Evolutionary conservation across 2,113 vertebrate genomes (phyloP).

Genomic region (Toxostoma redivivum): DNA sequence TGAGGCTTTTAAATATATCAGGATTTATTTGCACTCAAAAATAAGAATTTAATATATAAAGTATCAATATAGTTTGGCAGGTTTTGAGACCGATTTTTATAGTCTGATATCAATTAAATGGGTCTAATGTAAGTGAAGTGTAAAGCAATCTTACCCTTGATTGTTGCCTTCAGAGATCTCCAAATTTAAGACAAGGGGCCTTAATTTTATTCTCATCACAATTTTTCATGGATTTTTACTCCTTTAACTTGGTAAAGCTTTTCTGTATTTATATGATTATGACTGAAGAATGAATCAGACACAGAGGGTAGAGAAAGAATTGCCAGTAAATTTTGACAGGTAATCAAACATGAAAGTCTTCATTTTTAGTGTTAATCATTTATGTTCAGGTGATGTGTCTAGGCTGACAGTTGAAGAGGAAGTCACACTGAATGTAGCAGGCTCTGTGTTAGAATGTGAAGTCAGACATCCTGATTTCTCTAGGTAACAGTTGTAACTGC

Average conservation of each 20-base stretch:
- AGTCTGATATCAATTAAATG: conserved; percentile 13
- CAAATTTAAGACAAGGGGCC: not conserved
- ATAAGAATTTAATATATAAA: conserved; percentile 6
- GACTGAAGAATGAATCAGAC: not conserved
- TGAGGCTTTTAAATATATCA: not conserved
- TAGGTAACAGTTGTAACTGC: not conserved
- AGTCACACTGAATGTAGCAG: not conserved
- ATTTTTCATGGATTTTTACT: not conserved
- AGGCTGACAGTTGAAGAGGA: not conserved
- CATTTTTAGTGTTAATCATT: not conserved
- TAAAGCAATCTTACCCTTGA: not conserved
- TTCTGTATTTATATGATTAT: not conserved
- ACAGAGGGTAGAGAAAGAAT: not conserved
- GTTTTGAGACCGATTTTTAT: not conserved
- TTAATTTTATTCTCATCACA: not conserved
- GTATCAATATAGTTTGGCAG: not conserved
- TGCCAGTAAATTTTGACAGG: not conserved
- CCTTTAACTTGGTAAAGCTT: not conserved
- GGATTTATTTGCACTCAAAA: conserved; percentile 40
- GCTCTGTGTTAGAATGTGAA: not conserved
- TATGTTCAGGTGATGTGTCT: not conserved
- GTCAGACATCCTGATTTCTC: not conserved
- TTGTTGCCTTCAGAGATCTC: not conserved
- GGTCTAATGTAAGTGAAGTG: not conserved
- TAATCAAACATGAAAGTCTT: not conserved